Evolutionary conservation across 1,140 invertebrate species (phyloP).

Genomic region (Coptotermes formosanus): DNA sequence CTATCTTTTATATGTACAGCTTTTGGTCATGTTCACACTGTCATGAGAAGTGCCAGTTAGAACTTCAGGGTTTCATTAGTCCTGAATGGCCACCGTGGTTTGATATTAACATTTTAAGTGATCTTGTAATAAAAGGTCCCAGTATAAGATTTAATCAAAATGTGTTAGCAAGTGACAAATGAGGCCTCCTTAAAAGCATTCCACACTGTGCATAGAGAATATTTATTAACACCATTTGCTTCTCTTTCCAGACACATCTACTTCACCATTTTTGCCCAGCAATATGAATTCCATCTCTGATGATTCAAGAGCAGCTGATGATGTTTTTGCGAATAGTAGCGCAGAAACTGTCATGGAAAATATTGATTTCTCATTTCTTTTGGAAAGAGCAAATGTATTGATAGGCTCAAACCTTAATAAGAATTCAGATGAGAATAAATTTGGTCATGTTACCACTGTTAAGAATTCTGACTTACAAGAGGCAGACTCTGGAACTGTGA

Average conservation of each 20-base stretch:
- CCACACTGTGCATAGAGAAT: not conserved
- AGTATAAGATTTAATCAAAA: not conserved
- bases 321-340: constrained; percentile 40
- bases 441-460: too few species aligned
- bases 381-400: constrained; percentile 20
- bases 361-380: constrained; percentile 29
- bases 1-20: too few species aligned
- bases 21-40: too few species aligned
- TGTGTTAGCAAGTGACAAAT: not conserved
- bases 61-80: too few species aligned
- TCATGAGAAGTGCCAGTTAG: too few species aligned
- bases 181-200: not conserved
- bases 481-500: too few species aligned
- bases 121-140: not conserved
- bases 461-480: too few species aligned
- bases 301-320: constrained; percentile 36
- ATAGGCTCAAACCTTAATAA: not conserved
- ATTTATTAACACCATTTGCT: too few species aligned
- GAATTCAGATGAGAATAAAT: too few species aligned
- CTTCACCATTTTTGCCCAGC: not conserved
- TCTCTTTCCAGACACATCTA: not conserved
- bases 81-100: too few species aligned
- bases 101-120: too few species aligned
- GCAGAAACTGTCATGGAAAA: constrained; percentile 38
- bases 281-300: constrained; percentile 20